phyloP scores from a whole-genome alignment of 1,140 invertebrate genomes.

The Zaprionus gabonicus region DNA sequence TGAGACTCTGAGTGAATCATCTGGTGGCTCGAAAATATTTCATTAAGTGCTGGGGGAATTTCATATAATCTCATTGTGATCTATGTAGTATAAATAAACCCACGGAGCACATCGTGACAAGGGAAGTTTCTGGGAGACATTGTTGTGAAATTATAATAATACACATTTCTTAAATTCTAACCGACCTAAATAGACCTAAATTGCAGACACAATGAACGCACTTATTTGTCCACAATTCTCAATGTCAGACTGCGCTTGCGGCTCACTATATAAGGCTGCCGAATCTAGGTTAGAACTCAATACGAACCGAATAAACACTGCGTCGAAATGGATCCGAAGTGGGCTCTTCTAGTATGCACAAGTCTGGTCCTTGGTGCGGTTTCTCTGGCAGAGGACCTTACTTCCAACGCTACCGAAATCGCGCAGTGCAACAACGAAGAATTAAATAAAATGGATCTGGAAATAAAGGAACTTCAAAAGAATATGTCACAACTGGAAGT shows the following conservation, averaged over 20 bases:
- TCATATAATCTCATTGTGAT: constrained; percentile 1
- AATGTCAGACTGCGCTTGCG: not conserved
- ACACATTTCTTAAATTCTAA: constrained; percentile 1
- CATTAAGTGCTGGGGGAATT: constrained; percentile 17
- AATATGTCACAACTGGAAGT: not conserved
- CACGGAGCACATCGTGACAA: not conserved
- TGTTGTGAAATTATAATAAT: not conserved
- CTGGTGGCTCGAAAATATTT: not conserved
- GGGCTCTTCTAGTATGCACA: not conserved
- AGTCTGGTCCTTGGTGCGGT: not conserved
- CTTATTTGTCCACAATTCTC: not conserved
- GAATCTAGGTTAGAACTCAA: not conserved
- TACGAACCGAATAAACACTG: not conserved
- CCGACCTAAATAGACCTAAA: constrained; percentile 1
- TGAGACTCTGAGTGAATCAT: constrained; percentile 2
- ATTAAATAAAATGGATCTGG: not conserved
- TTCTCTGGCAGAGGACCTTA: not conserved
- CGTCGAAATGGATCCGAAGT: not conserved
- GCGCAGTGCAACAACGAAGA: not conserved
- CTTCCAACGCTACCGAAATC: not conserved
- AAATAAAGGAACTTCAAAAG: not conserved
- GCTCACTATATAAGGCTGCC: not conserved
- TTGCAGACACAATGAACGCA: constrained; percentile 7
- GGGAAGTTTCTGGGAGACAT: not conserved
- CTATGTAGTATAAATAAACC: not conserved